Conservation (phyloP, 2,797 vertebrate genomes). For the Centroberyx gerrardi region DNA sequence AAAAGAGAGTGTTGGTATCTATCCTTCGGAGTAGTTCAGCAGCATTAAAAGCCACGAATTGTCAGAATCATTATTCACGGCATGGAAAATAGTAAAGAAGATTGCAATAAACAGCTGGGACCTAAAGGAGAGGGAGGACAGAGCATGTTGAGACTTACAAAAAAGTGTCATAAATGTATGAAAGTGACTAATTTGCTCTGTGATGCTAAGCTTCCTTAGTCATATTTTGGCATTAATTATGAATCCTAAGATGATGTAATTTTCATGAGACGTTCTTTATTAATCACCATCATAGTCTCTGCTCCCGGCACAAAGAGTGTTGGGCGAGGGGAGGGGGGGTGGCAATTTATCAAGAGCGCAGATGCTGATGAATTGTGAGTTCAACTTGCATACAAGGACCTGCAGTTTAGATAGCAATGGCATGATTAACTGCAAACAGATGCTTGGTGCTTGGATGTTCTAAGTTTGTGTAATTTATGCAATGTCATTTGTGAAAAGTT, state of each 20-base stretch:
- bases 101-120: slow-evolving; percentile 20
- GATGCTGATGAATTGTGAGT: slow-evolving; percentile 63
- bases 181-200: slow-evolving; percentile 24
- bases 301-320: slow-evolving; percentile 62
- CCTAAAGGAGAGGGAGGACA: background rate
- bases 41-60: background rate
- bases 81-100: background rate
- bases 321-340: slow-evolving; percentile 37
- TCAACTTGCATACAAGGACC: slow-evolving; percentile 32
- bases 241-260: slow-evolving; percentile 72
- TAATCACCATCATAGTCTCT: slow-evolving; percentile 72
- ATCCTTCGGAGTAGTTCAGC: slow-evolving; percentile 10
- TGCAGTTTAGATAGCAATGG: slow-evolving; percentile 24
- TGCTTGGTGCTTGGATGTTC: slow-evolving; percentile 33
- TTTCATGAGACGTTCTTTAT: slow-evolving; percentile 79
- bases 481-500: slow-evolving; percentile 3
- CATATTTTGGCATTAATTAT: slow-evolving; percentile 79
- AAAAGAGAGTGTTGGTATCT: background rate
- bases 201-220: slow-evolving; percentile 47
- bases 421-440: slow-evolving; percentile 35
- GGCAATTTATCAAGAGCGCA: slow-evolving; percentile 49
- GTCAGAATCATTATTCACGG: slow-evolving; percentile 3
- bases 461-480: slow-evolving; percentile 36
- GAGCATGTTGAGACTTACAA: slow-evolving; percentile 15
- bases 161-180: slow-evolving; percentile 26